phyloP scores from a whole-genome alignment of 2,888 invertebrate genomes.

The Patella depressa region DNA sequence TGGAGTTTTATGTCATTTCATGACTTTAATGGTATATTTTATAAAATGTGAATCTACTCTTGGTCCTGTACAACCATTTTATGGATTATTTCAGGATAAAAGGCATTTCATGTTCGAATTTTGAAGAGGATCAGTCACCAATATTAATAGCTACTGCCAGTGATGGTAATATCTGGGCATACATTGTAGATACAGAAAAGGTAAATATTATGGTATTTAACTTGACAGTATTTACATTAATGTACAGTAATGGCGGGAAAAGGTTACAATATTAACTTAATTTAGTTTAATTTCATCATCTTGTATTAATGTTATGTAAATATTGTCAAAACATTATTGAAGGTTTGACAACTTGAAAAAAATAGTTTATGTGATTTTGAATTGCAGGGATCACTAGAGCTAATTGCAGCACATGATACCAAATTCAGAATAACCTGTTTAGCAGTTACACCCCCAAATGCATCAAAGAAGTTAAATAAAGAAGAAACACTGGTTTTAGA shows the following conservation, averaged over 20 bases:
- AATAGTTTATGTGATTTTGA: not conserved
- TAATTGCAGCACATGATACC: slow-evolving; percentile 47
- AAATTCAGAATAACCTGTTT: slow-evolving; percentile 57
- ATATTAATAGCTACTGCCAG: slow-evolving; percentile 79
- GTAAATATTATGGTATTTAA: slow-evolving; percentile 24
- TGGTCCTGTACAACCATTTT: too few species aligned
- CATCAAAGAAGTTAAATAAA: slow-evolving; percentile 26
- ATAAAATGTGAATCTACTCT: too few species aligned
- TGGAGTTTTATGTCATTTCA: too few species aligned
- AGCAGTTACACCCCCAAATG: slow-evolving; percentile 33
- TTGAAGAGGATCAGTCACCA: slow-evolving; percentile 37
- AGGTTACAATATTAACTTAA: too few species aligned
- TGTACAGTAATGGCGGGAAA: too few species aligned
- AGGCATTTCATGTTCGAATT: slow-evolving; percentile 36
- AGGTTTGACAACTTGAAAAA: too few species aligned
- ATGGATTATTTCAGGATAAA: slow-evolving; percentile 41
- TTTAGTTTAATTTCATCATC: too few species aligned
- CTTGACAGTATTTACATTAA: too few species aligned
- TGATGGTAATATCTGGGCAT: slow-evolving; percentile 84
- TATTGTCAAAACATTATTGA: too few species aligned
- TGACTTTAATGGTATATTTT: too few species aligned
- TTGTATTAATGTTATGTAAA: too few species aligned
- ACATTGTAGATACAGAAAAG: slow-evolving; percentile 73
- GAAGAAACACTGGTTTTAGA: slow-evolving; percentile 16
- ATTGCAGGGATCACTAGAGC: slow-evolving; percentile 21